Base-by-base conservation (phyloP, 2,888 invertebrate genomes). In the Drosophila tanythrix region DNA sequence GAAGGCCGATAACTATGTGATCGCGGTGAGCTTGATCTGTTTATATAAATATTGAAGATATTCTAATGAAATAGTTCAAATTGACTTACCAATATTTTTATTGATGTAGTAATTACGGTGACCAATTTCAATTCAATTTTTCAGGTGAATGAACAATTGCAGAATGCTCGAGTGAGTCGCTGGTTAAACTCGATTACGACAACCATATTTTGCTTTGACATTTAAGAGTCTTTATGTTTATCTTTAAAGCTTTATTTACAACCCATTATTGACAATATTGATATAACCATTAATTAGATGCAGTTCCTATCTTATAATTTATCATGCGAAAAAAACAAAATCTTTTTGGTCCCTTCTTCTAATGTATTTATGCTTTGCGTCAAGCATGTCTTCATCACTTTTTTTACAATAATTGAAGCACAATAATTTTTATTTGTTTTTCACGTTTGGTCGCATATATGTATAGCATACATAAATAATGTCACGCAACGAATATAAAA, bases 1-100 rank as follows among this genome's bases (percentile, higher is more conserved):
- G 94, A 91, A 97, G 96, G 0, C 96, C 96, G 29, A 94, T 94
- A 88, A 94, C 93, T 59, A 97, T 96, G 46, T 94, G 93, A 65
- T 95, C 94, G 8, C 93, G 93, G 77, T 96, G 95, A 0, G 93
- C 90, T 11, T 93, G 91, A 75, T 92, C 92, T 92, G 94, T 93
- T 58, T 8, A 46, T 4, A 25, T 8, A 25, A 13, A 25, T 10
- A 10, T 2, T 11, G 7, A 4, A 29, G 21, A 18, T 5, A 13
- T 8, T 18, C 31, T 18, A 18, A 18, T 38, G 18, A 31, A 10
- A 18, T 15, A 11, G 3, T 7, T 3, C 7, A 2, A 18, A 21
- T 96, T 96, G 5, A 64, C 72, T 67, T 62, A 89, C 90, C 91
- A 55, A 91, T 90, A 5, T 74, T 55, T 2, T 58, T 57, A 48